These are phyloP conservation scores for Caiman crocodilus DNA, from an alignment of 2,797 vertebrate species.

Conservation along the genomic window DNA sequence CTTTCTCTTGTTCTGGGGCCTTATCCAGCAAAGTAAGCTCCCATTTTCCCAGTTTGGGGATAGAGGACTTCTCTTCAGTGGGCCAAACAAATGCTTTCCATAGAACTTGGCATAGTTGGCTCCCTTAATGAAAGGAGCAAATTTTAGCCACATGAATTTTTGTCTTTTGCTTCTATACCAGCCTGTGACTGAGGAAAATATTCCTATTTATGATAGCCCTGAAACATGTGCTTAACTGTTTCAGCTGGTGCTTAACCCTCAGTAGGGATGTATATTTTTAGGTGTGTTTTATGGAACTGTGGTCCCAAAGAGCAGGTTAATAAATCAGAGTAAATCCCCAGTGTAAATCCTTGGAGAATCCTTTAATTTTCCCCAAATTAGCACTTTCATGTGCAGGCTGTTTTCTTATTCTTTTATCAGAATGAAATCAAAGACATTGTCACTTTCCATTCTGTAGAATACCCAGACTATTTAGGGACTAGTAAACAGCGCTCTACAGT, in stretches of 20 bases:
- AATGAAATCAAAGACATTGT: not conserved
- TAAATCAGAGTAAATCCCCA: not conserved
- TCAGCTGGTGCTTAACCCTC: not conserved
- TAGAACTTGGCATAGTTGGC: not conserved
- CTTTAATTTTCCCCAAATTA: too few species aligned
- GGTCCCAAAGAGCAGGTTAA: not conserved
- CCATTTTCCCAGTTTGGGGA: too few species aligned
- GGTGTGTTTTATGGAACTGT: not conserved
- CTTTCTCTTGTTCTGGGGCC: too few species aligned
- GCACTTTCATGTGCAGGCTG: not conserved
- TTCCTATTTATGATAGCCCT: not conserved
- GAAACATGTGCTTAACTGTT: not conserved
- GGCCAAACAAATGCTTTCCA: not conserved
- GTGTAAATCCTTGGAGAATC: not conserved
- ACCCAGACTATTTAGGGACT: not conserved
- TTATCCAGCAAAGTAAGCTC: too few species aligned
- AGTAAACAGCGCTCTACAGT: fast-evolving
- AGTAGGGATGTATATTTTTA: not conserved
- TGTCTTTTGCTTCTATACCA: not conserved
- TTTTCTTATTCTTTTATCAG: not conserved
- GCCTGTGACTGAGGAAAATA: not conserved
- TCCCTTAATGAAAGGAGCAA: too few species aligned
- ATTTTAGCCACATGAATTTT: too few species aligned
- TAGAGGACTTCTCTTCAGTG: too few species aligned
- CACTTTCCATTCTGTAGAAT: not conserved